Base-by-base conservation (phyloP, 2,797 vertebrate species). In the Oceanodroma leucorhoa region DNA sequence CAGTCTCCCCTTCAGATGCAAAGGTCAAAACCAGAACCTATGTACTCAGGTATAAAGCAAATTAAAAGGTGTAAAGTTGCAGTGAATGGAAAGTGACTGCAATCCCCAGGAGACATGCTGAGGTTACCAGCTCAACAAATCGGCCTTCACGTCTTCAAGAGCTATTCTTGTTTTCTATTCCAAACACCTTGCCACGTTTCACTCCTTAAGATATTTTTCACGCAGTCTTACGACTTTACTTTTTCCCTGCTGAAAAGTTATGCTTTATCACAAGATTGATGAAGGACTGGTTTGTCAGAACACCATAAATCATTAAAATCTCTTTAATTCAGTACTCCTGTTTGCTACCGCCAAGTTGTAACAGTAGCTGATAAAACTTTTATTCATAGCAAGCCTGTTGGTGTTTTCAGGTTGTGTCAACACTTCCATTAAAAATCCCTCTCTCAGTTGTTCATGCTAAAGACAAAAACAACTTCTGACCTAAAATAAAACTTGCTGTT, bases 361-460 rank as follows among this genome's bases (percentile, higher is more conserved):
- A 83, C 64, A 43, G 78, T 5, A 87, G 81, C 64, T 93, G 89
- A 94, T 92, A 66, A 92, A 91, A 92, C 89, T 95, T 95, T 87
- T 78, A 95, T 87, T 87, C 94, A 45, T 24, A 90, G 78, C 73
- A 89, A 95, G 92, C 32, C 78, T 41, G 55, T 34, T 58, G 50
- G 69, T 87, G 93, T 94, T 95, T 92, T 62, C 87, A 94, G 90
- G 70, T 73, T 84, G 0, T 64, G 83, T 94, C 90, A 95, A 90
- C 87, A 45, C 95, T 80, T 72, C 66, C 83, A 87, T 53, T 73
- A 90, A 94, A 95, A 87, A 65, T 22, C 32, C 65, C 66, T 72
- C 84, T 73, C 83, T 85, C 75, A 54, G 76, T 30, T 53, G 41
- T 57, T 85, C 43, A 21, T 20, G 54, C 15, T 48, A 20, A 55